Conservation (phyloP, 92 coral and sea anemone species). For the Parazoanthus darwini region DNA sequence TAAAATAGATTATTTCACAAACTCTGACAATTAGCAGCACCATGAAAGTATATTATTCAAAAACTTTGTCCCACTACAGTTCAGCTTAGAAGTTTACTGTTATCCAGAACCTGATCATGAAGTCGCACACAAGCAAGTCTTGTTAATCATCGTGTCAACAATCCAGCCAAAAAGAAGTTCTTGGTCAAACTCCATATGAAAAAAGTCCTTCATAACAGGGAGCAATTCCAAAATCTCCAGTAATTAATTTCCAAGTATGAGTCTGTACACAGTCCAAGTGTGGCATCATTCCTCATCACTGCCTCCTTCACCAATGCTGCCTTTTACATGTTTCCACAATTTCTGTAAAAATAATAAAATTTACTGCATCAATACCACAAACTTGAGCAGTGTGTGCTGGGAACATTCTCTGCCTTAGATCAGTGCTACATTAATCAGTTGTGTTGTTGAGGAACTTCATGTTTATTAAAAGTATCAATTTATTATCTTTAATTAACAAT, state of each 20-base stretch:
- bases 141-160: background rate
- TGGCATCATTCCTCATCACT: slow-evolving; percentile 25
- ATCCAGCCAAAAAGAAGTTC: background rate
- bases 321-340: slow-evolving; percentile 43
- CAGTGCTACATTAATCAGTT: background rate
- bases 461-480: too few species aligned
- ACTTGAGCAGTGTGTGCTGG: background rate
- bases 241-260: background rate
- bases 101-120: background rate
- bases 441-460: too few species aligned
- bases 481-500: too few species aligned
- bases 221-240: slow-evolving; percentile 1
- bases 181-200: background rate
- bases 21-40: background rate
- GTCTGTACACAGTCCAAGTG: slow-evolving; percentile 32
- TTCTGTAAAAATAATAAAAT: background rate
- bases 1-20: background rate
- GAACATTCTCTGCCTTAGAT: background rate
- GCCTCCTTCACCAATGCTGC: slow-evolving; percentile 16
- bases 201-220: background rate
- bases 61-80: background rate
- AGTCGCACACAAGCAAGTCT: background rate
- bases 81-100: background rate
- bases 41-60: background rate
- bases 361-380: too few species aligned